Conservation (phyloP, 2,888 invertebrate genomes). For the Cryptocheilus praepositus region DNA sequence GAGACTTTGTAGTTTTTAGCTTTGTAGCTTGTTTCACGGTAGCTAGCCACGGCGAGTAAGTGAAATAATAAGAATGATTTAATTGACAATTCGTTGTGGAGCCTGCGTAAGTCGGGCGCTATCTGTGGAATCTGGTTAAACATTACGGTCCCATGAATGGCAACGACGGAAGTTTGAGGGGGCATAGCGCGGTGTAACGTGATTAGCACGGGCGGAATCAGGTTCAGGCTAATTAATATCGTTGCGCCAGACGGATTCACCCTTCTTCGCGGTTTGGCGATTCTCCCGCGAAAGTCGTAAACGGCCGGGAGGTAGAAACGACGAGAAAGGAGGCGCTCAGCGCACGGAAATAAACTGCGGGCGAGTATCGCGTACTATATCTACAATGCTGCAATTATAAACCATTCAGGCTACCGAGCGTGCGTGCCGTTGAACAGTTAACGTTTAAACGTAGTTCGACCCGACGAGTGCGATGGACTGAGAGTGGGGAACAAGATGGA, state of each 20-base stretch:
- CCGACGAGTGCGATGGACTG: conserved; percentile 5
- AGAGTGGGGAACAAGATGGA: conserved; percentile 2
- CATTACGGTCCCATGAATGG: too few relatives aligned
- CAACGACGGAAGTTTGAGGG: too few relatives aligned
- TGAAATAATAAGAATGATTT: too few relatives aligned
- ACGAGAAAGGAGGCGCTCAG: not conserved
- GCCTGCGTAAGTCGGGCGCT: too few relatives aligned
- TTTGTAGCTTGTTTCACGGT: too few relatives aligned
- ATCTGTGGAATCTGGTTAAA: too few relatives aligned
- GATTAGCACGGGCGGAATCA: not conserved
- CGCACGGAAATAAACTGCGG: conserved; percentile 18
- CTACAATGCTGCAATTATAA: conserved; percentile 68
- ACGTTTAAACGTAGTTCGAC: conserved; percentile 59
- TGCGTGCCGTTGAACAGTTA: conserved; percentile 65
- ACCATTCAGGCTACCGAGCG: conserved; percentile 62
- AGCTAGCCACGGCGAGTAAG: too few relatives aligned
- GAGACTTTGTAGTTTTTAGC: too few relatives aligned
- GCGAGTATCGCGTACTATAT: conserved; percentile 59
- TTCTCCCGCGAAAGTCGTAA: conserved; percentile 3
- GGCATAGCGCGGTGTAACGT: not conserved
- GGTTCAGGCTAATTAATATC: conserved; percentile 4
- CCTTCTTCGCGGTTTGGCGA: conserved; percentile 2
- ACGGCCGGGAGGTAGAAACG: not conserved
- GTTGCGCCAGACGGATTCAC: not conserved
- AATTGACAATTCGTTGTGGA: too few relatives aligned